Base-by-base conservation (phyloP, 2,888 invertebrate species). In the Cactoblastis cactorum region DNA sequence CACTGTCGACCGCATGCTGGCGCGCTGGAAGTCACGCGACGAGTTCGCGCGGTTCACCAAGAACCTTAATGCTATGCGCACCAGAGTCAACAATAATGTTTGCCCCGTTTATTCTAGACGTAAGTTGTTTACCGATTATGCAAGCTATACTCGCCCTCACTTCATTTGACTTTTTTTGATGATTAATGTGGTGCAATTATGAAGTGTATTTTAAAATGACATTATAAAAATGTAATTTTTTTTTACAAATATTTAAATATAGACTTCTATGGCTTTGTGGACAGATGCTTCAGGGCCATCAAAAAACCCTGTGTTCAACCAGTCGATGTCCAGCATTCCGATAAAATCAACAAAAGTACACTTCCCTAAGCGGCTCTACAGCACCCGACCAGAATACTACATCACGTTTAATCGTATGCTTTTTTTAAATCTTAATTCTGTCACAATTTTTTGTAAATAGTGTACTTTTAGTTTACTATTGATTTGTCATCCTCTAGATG, bases 51-150 rank as follows among this genome's bases (percentile, higher is more conserved):
- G 37, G 0, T 35, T 48, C 28, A 48, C 47, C 17, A 48, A 24
- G 15, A 48, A n/a, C 17, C 35, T 48, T 15, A 37, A 35, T 2
- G 47, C 47, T 2, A 48, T 48, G 47, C 47, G 47, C 11, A 15
- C 11, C 2, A 48, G 15, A 8, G 37, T 15, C 6, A 37, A 14
- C n/a, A 35, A 17, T 35, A 46, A 24, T 17, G 24, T 17, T 5
- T 48, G 37, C 24, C 47, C 47, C n/a, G 24, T 48, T 1, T 37
- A 38, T 24, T 37, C 47, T 17, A 37, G 37, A 38, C 14, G 47
- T 48, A 28, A 28, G 24, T 37, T 3, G 15, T 37, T 14, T 5
- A 5, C 12, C n/a, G n/a, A n/a, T n/a, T n/a, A n/a, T n/a, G n/a
- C n/a, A n/a, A n/a, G n/a, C n/a, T n/a, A n/a, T n/a, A n/a, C n/a